Evolutionary conservation across 2,113 vertebrate species (phyloP), one percentile per base, ranked within the genome.

Genomic region (Hiodon alosoides): DNA sequence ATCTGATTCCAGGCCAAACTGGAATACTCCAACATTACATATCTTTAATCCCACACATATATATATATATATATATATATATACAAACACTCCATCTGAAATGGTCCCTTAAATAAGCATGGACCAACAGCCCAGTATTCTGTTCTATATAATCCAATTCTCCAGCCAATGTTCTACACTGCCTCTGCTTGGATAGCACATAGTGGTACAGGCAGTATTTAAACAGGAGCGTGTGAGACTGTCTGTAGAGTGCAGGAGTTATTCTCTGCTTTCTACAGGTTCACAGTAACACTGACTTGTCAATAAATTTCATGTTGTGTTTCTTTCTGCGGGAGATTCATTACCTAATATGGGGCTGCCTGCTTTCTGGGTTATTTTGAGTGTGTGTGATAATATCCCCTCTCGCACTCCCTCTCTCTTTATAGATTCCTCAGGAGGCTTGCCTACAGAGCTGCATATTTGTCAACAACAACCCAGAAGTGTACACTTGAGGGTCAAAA

Each of bases 281-380:
- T 80, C 83, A 86, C 87, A 82, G 87, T 86, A 92, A 86, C 90
- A 89, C 83, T 76, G 76, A 84, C 86, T 83, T 91, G 92, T 95
- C 94, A 91, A 95, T 95, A 94, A 91, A 91, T 90, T 85, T 81
- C 87, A 85, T 87, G 87, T 95, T 91, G 90, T 80, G 90, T 90
- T 80, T 90, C 92, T 91, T 92, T 90, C 89, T 87, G 87, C 82
- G 77, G 78, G 87, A 87, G 89, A 93, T 92, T 90, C 93, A 90
- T 96, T 93, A 86, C 96, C 96, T 93, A 95, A 98, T 96, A 98
- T 93, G 96, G 96, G 85, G 85, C 86, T 89, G 84, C 85, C 89
- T 91, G 92, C 94, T 94, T 94, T 96, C 93, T 93, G 89, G 90
- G 92, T 96, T 97, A 96, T 98, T 98, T 98, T 84, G 80, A 97